Evolutionary conservation across 2,888 invertebrate genomes (phyloP), one percentile per base, ranked within the genome.

Genomic region (Eilema caniola): DNA sequence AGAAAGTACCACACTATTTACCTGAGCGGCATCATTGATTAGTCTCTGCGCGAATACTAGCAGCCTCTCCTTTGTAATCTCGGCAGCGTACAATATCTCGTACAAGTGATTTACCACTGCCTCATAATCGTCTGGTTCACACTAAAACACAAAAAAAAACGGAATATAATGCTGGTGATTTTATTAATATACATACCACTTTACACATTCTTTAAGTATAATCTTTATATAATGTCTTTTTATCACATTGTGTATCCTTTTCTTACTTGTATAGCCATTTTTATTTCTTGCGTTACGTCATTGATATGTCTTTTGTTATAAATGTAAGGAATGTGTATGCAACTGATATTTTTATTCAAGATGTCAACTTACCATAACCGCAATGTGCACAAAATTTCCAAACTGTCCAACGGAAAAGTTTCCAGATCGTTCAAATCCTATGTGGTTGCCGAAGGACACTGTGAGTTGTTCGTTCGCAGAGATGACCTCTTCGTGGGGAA

Each of bases 21-120:
- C 96, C 89, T 97, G 97, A 1, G 98, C 96, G 0, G 98, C 97
- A 75, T 98, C 97, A 81, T 98, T 98, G 64, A 97, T 96, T 93
- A 98, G 96, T 89, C 98, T 98, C 75, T 97, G 97, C 0, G 98
- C 97, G 77, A 98, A 97, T 33, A 98, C 97, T 82, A 97, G 96
- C 62, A 98, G 89, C 75, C 98, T 94, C 66, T 98, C 98, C 20
- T 96, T 95, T 0, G 96, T 97, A 80, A 98, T 96, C 78, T 97
- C 96, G 0, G 97, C 96, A 11, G 96, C 90, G 84, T 96, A 97
- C 41, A 99, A 86, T 37, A 99, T 93, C 82, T 98, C 97, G 77
- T 96, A 96, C 67, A 98, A 89, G 96, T 98, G 98, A 67, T 96
- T 95, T 16, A 99, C 96, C 0, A 98, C 97, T 75, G 96, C 96